Conservation (phyloP, 2,888 invertebrate species). For the Torymus tubicola region DNA sequence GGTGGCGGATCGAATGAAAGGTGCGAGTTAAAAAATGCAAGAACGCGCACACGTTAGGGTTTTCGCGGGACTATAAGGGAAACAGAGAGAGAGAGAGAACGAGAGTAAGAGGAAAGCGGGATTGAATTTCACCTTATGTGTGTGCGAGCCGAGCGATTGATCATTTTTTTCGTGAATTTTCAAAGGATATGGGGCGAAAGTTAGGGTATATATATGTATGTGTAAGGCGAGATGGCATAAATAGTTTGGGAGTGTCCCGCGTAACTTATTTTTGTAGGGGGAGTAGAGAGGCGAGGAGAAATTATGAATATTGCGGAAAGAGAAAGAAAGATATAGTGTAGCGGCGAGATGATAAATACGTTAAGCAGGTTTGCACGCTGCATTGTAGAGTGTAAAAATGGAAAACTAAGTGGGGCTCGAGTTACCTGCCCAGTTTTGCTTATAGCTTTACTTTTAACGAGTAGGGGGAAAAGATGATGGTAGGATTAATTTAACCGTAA, state of each 20-base stretch:
- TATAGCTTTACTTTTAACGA: too few species aligned
- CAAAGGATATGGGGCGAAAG: conserved; percentile 39
- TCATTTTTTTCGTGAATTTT: not conserved
- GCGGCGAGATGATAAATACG: conserved; percentile 24
- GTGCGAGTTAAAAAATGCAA: conserved; percentile 31
- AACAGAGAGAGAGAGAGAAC: too few species aligned
- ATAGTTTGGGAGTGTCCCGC: conserved; percentile 6
- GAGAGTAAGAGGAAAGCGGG: not conserved
- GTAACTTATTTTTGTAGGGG: not conserved
- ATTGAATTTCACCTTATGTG: conserved; percentile 39
- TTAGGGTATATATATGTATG: conserved; percentile 9
- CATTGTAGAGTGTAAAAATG: not conserved
- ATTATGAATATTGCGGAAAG: conserved; percentile 24
- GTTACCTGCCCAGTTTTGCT: not conserved
- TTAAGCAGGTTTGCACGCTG: not conserved
- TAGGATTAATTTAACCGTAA: conserved; percentile 2
- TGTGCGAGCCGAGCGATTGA: not conserved
- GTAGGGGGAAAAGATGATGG: too few species aligned
- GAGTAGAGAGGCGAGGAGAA: not conserved
- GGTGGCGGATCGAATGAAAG: conserved; percentile 9
- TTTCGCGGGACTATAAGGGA: not conserved
- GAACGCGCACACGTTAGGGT: not conserved
- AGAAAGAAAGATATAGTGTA: not conserved
- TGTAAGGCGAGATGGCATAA: conserved; percentile 42
- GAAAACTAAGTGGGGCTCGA: conserved; percentile 1